Evolutionary conservation across 2,888 invertebrate genomes (phyloP).

Genomic region (Plusia festucae): DNA sequence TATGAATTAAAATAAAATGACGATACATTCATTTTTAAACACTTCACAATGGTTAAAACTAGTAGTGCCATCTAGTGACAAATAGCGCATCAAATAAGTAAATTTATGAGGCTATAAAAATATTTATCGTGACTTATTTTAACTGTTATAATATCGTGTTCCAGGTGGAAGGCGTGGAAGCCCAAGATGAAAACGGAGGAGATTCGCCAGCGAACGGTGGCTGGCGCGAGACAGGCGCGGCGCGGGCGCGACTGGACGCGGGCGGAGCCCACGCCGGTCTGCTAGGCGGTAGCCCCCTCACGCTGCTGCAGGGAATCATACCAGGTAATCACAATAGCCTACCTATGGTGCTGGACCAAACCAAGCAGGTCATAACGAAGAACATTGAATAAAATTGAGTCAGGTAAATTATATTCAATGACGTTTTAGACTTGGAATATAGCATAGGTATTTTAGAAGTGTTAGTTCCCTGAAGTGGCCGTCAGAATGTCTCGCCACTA

Average conservation of each 20-base stretch:
- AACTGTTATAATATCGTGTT: background rate
- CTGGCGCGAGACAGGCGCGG: conserved; percentile 62
- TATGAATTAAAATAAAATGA: no score
- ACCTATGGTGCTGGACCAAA: no score
- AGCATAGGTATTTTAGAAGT: no score
- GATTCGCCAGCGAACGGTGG: conserved; percentile 41
- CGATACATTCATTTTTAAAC: background rate
- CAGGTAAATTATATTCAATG: no score
- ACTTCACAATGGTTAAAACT: background rate
- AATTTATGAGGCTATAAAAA: no score
- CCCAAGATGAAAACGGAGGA: conserved; percentile 58
- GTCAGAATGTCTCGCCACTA: no score
- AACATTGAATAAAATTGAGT: no score
- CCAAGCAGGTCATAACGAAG: no score
- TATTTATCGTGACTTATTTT: background rate
- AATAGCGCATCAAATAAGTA: conserved; percentile 8
- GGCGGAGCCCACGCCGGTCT: conserved; percentile 83
- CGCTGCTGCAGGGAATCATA: conserved; percentile 93
- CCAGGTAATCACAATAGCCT: conserved; percentile 89
- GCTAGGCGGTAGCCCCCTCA: conserved; percentile 91
- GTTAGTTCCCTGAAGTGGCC: no score
- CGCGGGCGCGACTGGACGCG: conserved; percentile 76
- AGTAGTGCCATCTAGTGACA: conserved; percentile 20
- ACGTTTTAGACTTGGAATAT: no score
- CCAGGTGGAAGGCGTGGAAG: conserved; percentile 83